Evolutionary conservation across 2,888 invertebrate genomes (phyloP), one percentile per base, ranked within the genome.

Genomic region (Campaea margaritaria): DNA sequence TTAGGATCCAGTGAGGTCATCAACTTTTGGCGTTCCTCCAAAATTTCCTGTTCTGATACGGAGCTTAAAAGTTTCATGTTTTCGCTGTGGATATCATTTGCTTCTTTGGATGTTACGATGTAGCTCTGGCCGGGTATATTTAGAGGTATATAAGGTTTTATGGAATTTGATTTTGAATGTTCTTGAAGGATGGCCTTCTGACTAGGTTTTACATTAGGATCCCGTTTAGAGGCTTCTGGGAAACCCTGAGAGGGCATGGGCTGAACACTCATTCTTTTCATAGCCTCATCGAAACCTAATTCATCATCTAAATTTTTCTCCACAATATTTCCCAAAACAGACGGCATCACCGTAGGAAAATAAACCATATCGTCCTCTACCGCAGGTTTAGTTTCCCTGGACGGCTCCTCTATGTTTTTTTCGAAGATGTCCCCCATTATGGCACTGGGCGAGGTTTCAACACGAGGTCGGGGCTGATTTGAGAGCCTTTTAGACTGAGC

Each of bases 1-100:
- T 94, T 94, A 4, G 96, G 95, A 83, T 95, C 95, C 73, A 96
- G 78, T 46, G 79, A 93, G 11, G 82, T 70, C 10, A 97, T 74
- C 16, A 98, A 84, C 73, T 95, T 95, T 64, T 94, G 87, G 65
- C 95, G 94, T 81, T 97, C 97, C 52, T 93, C 93, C 13, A 96
- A 72, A 70, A 98, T 97, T 73, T 98, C 96, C 52, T 94, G 92
- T 67, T 94, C 90, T 0, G 94, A 93, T 96, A 98, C 96, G 75
- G 93, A 84, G 41, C 91, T 89, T 11, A 98, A 78, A 57, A 94
- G 86, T 68, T 93, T 86, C 0, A 96, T 45, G 85, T 98, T 98
- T 84, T 96, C 96, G 65, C 89, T 83, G 74, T 98, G 97, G 59
- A 98, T 96, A 71, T 93, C 87, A 42, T 78, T 76, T 0, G 93